Base-by-base conservation (phyloP, 2,113 vertebrate species). In the Sialia sialis region DNA sequence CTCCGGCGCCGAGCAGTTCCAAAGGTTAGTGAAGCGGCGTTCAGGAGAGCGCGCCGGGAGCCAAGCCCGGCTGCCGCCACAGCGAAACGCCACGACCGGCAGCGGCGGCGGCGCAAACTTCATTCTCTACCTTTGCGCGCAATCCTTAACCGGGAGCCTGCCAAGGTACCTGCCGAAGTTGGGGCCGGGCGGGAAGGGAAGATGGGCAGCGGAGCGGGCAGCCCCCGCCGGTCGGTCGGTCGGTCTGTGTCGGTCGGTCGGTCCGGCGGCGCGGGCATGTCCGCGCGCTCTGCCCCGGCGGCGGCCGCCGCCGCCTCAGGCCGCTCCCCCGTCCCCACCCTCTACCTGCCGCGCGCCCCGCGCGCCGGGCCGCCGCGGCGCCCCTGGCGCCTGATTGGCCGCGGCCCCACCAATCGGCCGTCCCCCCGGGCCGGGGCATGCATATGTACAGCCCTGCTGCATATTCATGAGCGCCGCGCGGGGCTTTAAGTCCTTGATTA, bases 401-500 rank as follows among this genome's bases (percentile, higher is more conserved):
- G 90, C 86, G 32, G 76, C 91, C 96, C 94, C 97, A 98, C 99
- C 99, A 99, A 99, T 99, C 98, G 95, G 96, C 85, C 91, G 89
- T 84, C 84, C 67, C 94, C 44, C 86, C 75, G 98, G 98, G 95
- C 98, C 98, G 98, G 94, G 99, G 98, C 98, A 98, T 98, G 98
- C 98, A 99, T 99, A 99, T 99, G 99, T 98, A 99, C 99, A 98
- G 96, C 89, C 87, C 91, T 97, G 97, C 99, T 99, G 98, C 98
- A 99, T 99, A 99, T 99, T 99, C 98, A 99, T 99, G 98, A 99
- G 99, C 98, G 95, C 96, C 98, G 98, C 98, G 98, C 98, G 98
- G 98, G 98, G 99, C 99, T 99, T 99, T 99, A 99, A 99, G 99
- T 99, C 98, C 99, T 99, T 99, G 99, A 99, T 99, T 99, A 99